Base-by-base conservation (phyloP, 1,140 invertebrate genomes). In the Trypoxylus dichotomus region DNA sequence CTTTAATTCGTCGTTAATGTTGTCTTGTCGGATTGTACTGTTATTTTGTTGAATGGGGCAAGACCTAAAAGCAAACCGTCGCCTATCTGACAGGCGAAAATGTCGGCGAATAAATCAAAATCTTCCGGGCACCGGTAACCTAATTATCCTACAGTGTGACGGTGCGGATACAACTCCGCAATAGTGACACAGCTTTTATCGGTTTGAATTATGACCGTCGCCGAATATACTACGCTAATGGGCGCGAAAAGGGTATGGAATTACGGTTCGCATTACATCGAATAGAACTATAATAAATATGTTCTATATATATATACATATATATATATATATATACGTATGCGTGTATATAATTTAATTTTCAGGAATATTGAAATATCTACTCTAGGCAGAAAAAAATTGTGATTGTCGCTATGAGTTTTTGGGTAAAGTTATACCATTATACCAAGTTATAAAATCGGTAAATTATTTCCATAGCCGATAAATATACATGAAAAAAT, bases 41-140 rank as follows among this genome's bases (percentile, higher is more conserved):
- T 24, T 21, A 58, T 58, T 63, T 63, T 63, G 19, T 6, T 19
- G 60, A 63, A 63, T 27, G 6, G 60, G 60, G 5, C 25, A 63
- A 25, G 19, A 27, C n/a, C 25, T 63, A 63, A 63, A 63, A 63
- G 60, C 60, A 63, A 63, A 24, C 19, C 60, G 60, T 63, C 60
- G 60, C 60, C 43, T 63, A 63, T 63, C n/a, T 63, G 60, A 63
- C 60, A 63, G 60, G 60, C 60, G 60, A 63, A 63, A 63, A 63
- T 63, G 60, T 27, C 60, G 8, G 60, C 21, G 19, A 63, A 63
- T 63, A 63, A 63, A 63, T 63, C 60, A 63, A 63, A 63, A 63
- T 63, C 60, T 63, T 63, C 60, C 21, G 60, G 60, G 60, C 13
- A 27, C 60, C 60, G 60, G 60, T 63, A 63, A 63, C 60, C 60